Evolutionary conservation across 2,888 invertebrate species (phyloP), one percentile per base, ranked within the genome.

Genomic region (Spilarctia lutea): DNA sequence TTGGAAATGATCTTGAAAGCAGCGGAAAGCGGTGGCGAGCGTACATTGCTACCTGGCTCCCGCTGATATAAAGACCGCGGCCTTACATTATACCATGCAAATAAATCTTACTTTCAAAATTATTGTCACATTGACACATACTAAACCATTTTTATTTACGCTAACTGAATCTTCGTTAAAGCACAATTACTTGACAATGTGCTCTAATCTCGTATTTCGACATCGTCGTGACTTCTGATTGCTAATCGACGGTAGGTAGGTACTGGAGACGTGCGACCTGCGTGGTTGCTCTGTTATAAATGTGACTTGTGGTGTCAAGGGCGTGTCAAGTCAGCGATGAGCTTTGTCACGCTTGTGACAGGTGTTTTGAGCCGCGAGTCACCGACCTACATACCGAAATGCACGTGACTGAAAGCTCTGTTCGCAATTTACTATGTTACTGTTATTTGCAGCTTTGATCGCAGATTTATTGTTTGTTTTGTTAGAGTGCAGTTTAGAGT

Each of bases 161-260:
- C 18, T 68, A 65, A 67, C 74, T 63, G 74, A 74, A 74, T 74
- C 65, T 71, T 56, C 68, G 71, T 68, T 71, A 42, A 42, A 73
- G 73, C 73, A 75, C 79, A 81, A 79, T 85, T 81, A 86, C 85
- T 76, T 77, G 80, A 80, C 83, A 81, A 76, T 80, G 77, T 81
- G 72, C 79, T 67, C 75, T 82, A 80, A 82, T 84, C 77, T 75
- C 66, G 73, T 70, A 82, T 93, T 89, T 90, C 89, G 88, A 88
- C 93, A 93, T 81, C 78, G 83, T 92, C 93, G 93, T 94, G 93
- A 92, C 89, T 88, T 78, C 81, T 78, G 85, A 88, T 86, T 82
- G 83, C 85, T 89, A 88, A 93, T 92, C 92, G 85, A 86, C 83
- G 81, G 85, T 84, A 71, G 68, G 42, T 63, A 63, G 71, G 72